Percentiles rank a stretch among this genome's conserved stretches.
phyloP scores from a whole-genome alignment of 2,888 invertebrate genomes.

The Dendrolimus pini region DNA sequence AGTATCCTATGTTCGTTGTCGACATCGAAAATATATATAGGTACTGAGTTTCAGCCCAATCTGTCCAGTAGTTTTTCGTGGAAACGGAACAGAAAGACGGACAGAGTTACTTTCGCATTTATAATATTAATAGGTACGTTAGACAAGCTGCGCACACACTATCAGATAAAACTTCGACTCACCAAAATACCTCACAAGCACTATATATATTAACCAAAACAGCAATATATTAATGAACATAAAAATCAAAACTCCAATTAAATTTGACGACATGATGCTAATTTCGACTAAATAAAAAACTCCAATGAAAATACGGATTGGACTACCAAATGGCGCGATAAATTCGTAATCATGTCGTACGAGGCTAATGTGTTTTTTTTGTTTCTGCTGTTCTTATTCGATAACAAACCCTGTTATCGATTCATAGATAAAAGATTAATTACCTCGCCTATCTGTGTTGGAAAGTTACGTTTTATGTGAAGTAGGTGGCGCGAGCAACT shows the following conservation, averaged over 20 bases:
- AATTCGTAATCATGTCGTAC: not conserved
- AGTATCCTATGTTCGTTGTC: too few relatives aligned
- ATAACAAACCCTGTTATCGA: not conserved
- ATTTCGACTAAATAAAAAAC: not conserved
- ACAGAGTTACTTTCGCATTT: too few relatives aligned
- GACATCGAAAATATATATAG: too few relatives aligned
- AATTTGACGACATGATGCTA: conserved; percentile 26
- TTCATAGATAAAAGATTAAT: not conserved
- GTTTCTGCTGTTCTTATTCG: not conserved
- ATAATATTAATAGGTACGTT: too few relatives aligned
- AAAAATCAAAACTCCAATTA: conserved; percentile 36
- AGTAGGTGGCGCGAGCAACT: not conserved
- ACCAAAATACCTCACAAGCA: conserved; percentile 46
- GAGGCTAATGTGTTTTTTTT: not conserved
- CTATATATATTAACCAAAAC: conserved; percentile 45
- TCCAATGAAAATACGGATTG: not conserved
- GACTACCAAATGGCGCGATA: not conserved
- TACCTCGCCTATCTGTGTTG: not conserved
- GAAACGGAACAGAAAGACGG: too few relatives aligned
- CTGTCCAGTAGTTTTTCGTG: too few relatives aligned
- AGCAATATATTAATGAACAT: conserved; percentile 40
- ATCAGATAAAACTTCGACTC: conserved; percentile 21
- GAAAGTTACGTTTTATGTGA: not conserved
- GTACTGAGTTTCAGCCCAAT: too few relatives aligned
- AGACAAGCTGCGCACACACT: too few relatives aligned